These are phyloP conservation scores for Stratiomys singularior DNA, from an alignment of 2,888 invertebrate species.

Conservation along the genomic window DNA sequence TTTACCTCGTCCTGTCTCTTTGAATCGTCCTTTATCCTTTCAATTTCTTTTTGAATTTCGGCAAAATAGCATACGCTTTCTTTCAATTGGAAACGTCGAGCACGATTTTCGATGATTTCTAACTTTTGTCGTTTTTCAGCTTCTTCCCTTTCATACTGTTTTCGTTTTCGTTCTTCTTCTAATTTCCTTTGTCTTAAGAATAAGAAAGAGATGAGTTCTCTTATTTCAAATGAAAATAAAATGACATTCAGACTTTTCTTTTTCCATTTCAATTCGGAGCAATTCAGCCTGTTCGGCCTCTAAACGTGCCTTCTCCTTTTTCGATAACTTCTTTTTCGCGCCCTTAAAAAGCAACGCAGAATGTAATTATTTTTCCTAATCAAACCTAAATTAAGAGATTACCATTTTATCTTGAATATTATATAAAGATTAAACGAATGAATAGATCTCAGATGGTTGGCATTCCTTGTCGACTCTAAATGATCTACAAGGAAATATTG, in stretches of 20 bases:
- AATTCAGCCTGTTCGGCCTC: conserved; percentile 66
- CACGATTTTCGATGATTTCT: conserved; percentile 63
- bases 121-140: conserved; percentile 62
- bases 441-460: too few relatives aligned
- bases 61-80: conserved; percentile 62
- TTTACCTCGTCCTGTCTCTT: conserved; percentile 57
- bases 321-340: conserved; percentile 65
- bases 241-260: conserved; percentile 63
- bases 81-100: conserved; percentile 61
- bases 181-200: conserved; percentile 60
- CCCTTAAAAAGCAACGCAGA: too few relatives aligned
- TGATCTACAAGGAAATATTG: too few relatives aligned
- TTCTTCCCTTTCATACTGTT: conserved; percentile 63
- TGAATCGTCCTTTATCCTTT: conserved; percentile 59
- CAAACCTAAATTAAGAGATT: too few relatives aligned
- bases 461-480: too few relatives aligned
- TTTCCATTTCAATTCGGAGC: conserved; percentile 65
- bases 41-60: conserved; percentile 58
- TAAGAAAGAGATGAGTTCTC: not conserved
- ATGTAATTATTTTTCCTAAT: too few relatives aligned
- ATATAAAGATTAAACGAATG: too few relatives aligned
- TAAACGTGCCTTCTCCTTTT: conserved; percentile 64
- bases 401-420: too few relatives aligned
- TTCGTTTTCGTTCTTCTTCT: conserved; percentile 64
- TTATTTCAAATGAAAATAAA: not conserved